phyloP scores from a whole-genome alignment of 2,888 invertebrate genomes.

The Tipula lateralis region DNA sequence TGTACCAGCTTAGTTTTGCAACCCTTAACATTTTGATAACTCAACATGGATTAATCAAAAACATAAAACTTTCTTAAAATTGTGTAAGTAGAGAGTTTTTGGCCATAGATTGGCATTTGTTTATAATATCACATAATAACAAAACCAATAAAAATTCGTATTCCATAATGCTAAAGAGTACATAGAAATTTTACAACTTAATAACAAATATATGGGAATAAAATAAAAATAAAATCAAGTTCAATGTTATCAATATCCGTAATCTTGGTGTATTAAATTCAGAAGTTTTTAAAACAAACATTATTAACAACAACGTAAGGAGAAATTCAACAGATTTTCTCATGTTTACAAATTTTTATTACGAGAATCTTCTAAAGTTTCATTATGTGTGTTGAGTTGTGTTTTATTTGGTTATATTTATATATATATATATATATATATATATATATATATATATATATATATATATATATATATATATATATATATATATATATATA shows the following conservation, averaged over 20 bases:
- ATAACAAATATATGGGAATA: background rate
- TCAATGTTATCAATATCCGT: conserved; percentile 16
- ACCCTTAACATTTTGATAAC: too few relatives aligned
- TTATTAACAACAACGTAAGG: background rate
- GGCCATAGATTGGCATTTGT: too few relatives aligned
- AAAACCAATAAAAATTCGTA: too few relatives aligned
- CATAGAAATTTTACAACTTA: background rate
- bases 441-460: too few relatives aligned
- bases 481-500: background rate
- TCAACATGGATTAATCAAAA: too few relatives aligned
- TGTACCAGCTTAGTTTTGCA: too few relatives aligned
- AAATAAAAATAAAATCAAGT: background rate
- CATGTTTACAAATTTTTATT: conserved; percentile 19
- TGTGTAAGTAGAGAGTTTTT: too few relatives aligned
- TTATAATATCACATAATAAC: too few relatives aligned
- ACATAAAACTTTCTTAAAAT: too few relatives aligned
- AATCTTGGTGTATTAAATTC: background rate
- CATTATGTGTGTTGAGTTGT: background rate
- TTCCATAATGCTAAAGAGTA: too few relatives aligned
- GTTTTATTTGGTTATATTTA: background rate
- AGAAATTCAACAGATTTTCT: conserved; percentile 1
- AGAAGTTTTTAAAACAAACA: background rate
- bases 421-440: background rate
- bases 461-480: background rate
- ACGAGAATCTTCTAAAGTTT: background rate